Base-by-base conservation (phyloP, 2,797 vertebrate species). In the Lacerta agilis region DNA sequence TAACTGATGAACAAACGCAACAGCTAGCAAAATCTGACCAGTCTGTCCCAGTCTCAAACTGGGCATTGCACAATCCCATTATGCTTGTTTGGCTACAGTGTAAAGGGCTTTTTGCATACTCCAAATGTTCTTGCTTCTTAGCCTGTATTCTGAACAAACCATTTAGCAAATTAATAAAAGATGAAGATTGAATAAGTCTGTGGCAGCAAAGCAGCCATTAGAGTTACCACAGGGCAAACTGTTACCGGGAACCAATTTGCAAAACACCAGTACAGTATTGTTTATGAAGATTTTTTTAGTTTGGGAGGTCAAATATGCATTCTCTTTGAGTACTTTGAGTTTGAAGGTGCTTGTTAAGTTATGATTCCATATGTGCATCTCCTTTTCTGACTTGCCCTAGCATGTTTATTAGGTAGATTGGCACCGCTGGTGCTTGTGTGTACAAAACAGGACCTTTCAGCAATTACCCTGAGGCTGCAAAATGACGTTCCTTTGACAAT, bases 81-180 rank as follows among this genome's bases (percentile, higher is more conserved):
- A 71, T 8, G 33, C 29, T 92, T 87, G 78, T 72, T 84, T 33
- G 75, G 38, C 85, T 87, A 64, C 88, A 8, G 8, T 17, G 69
- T 84, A 82, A 89, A 85, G 15, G 43, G 27, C 71, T 91, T 49
- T 91, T 86, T 90, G 67, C 86, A 86, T 89, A 76, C 86, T 87
- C 67, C 76, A 90, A 92, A 86, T 82, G 0, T 33, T 83, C 5
- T 82, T 86, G 5, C 84, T 78, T 82, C 78, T 85, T 76, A 33
- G 27, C 20, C 41, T 88, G 38, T 91, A 79, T 55, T 91, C 73
- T 58, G 89, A 69, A 89, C 61, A 91, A 90, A 85, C 69, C 80
- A 91, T 83, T 92, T 67, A 92, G 81, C 45, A 86, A 92, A 91
- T 92, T 93, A 94, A 93, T 95, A 86, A 93, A 95, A 92, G 90